These are phyloP conservation scores for Aphaenogaster ashmeadi DNA, from an alignment of 1,140 invertebrate genomes.

Conservation along the genomic window DNA sequence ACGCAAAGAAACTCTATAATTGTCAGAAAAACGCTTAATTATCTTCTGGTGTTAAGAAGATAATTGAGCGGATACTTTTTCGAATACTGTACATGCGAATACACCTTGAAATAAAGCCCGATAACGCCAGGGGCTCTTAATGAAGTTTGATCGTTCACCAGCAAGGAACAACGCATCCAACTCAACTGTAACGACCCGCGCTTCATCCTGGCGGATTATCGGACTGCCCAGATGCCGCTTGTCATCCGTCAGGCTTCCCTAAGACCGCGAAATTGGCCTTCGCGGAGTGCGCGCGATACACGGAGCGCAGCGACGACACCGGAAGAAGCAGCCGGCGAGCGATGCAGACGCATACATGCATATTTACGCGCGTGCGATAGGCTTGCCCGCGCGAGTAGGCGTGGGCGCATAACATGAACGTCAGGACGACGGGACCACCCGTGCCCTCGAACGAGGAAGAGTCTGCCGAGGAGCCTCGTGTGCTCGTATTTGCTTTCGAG, in stretches of 20 bases:
- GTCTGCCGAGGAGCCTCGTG: background rate
- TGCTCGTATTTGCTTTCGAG: conserved; percentile 49
- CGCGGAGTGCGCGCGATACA: conserved; percentile 15
- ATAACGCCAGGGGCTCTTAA: background rate
- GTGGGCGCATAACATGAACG: conserved; percentile 53
- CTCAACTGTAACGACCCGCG: conserved; percentile 44
- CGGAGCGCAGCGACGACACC: conserved; percentile 11
- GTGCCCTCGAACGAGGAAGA: conserved; percentile 39
- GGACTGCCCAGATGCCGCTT: conserved; percentile 32
- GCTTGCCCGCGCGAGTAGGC: conserved; percentile 58
- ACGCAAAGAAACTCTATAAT: background rate
- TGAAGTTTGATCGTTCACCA: background rate
- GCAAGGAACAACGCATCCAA: background rate
- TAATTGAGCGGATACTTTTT: background rate
- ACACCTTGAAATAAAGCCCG: background rate
- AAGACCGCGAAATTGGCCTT: conserved; percentile 55
- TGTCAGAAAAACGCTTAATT: background rate
- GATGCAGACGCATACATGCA: conserved; percentile 33
- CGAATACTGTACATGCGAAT: background rate
- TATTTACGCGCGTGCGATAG: conserved; percentile 42
- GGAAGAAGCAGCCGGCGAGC: conserved; percentile 50
- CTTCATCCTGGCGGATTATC: conserved; percentile 42
- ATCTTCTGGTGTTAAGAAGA: background rate
- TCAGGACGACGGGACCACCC: conserved; percentile 67
- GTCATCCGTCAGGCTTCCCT: conserved; percentile 55